These are phyloP conservation scores for Channallabes apus DNA, from an alignment of 2,797 vertebrate genomes.

Conservation along the genomic window DNA sequence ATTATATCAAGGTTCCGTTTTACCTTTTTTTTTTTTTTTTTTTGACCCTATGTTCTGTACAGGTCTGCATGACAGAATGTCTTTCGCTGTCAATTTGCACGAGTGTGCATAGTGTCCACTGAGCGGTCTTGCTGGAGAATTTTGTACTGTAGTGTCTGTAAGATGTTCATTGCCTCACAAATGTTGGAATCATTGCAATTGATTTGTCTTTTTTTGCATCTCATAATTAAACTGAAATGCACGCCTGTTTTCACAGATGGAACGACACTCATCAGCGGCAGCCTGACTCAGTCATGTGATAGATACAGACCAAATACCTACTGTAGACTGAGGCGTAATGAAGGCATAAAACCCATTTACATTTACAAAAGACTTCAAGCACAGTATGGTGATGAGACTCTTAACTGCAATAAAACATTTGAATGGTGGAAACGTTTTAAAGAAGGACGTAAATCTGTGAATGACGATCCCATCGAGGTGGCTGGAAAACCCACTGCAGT, in stretches of 20 bases:
- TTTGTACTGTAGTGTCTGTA: neutral
- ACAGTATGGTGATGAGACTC: too few species aligned
- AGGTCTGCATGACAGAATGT: neutral
- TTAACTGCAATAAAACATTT: too few species aligned
- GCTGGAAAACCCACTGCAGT: too few species aligned
- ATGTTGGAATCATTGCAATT: neutral
- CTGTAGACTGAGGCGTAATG: neutral
- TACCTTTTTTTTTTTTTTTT: neutral
- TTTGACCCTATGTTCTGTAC: neutral
- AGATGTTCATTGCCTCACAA: neutral
- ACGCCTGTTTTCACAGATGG: slow-evolving; percentile 21
- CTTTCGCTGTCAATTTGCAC: neutral
- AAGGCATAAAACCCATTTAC: too few species aligned
- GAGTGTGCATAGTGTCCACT: neutral
- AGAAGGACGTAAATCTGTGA: too few species aligned
- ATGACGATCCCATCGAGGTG: too few species aligned
- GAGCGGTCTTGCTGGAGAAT: neutral
- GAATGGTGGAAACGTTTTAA: too few species aligned
- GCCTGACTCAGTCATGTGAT: neutral
- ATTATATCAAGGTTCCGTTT: neutral
- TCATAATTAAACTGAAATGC: slow-evolving; percentile 13
- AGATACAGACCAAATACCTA: slow-evolving; percentile 7
- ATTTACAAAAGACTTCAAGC: too few species aligned
- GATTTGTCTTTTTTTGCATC: slow-evolving; percentile 1
- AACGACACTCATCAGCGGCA: slow-evolving; percentile 12